Evolutionary conservation across 2,113 vertebrate genomes (phyloP).

Genomic region (Loxodonta africana): DNA sequence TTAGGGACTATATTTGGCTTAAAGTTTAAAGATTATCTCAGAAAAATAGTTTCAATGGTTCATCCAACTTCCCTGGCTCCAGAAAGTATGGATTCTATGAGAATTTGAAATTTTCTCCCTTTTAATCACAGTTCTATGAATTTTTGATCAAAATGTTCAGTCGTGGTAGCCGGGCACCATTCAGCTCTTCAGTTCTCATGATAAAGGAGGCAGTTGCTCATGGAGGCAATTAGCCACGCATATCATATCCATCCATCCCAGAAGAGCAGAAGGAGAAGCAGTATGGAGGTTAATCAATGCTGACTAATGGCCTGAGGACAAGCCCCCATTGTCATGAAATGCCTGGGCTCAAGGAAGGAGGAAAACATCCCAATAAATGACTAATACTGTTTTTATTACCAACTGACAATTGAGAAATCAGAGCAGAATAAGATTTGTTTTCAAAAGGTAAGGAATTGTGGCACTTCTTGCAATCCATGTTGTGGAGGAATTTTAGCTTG

Average conservation of each 20-base stretch:
- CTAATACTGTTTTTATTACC: not conserved
- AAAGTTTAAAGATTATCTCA: not conserved
- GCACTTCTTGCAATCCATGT: not conserved
- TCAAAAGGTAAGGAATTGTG: slow-evolving; percentile 19
- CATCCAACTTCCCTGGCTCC: not conserved
- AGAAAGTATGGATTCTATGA: not conserved
- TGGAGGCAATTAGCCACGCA: not conserved
- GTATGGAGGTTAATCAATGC: too few relatives aligned
- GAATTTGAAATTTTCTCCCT: not conserved
- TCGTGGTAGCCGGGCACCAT: not conserved
- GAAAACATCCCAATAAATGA: not conserved
- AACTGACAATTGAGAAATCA: not conserved
- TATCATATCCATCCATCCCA: not conserved
- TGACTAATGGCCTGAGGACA: not conserved
- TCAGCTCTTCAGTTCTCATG: not conserved
- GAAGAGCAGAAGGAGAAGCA: not conserved
- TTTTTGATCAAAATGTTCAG: not conserved
- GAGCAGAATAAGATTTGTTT: not conserved
- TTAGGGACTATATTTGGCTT: not conserved
- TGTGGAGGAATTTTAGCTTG: slow-evolving; percentile 4
- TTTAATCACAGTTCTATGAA: not conserved
- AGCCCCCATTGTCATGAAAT: not conserved
- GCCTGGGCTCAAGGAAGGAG: not conserved
- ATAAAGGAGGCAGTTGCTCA: not conserved
- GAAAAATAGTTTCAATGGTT: not conserved